Base-by-base conservation (phyloP, 1,140 invertebrate genomes). In the Leptopilina boulardi region DNA sequence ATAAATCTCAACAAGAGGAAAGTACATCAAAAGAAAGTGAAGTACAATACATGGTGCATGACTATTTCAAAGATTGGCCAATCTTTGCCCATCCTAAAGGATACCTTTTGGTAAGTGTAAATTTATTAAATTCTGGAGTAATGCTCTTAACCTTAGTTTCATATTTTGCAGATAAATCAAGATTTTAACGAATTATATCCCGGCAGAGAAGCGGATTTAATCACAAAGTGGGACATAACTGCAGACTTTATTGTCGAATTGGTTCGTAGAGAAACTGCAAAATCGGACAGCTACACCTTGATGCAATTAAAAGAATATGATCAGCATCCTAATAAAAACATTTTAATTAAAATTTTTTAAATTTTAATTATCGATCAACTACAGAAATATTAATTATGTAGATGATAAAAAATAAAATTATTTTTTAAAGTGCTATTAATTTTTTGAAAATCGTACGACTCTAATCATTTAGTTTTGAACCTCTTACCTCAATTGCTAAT, bases 281-380 rank as follows among this genome's bases (percentile, higher is more conserved):
- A 42, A 42, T 42, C 41, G 10, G 41, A 42, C 41, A 42, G 9
- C 9, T 42, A 42, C 13, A 42, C 41, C 13, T 11, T 42, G 13
- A n/a, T 47, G 15, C 44, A 47, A 47, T 47, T 47, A 4, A 51
- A 51, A 51, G 47, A 51, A 51, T 51, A 51, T n/a, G 47, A 51
- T 51, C 18, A 51, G 5, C 0, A 6, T 51, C 13, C 47, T 18
- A 51, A n/a, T 3, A 11, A 42, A 13, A 42, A 9, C 41, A 42
- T 42, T 42, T 11, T 2, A 42, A 47, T 47, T 47, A 42, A 13
- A 42, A 1, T 13, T 11, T 42, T 42, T 11, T 11, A 42, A 47
- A 15, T 47, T 42, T 42, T 42, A 42, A 42, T 42, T 42, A 42
- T 11, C 2, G 9, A 5, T 11, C 9, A 3, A 42, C 8, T 10